phyloP scores from a whole-genome alignment of 2,797 vertebrate species.

The Knipowitschia caucasica region DNA sequence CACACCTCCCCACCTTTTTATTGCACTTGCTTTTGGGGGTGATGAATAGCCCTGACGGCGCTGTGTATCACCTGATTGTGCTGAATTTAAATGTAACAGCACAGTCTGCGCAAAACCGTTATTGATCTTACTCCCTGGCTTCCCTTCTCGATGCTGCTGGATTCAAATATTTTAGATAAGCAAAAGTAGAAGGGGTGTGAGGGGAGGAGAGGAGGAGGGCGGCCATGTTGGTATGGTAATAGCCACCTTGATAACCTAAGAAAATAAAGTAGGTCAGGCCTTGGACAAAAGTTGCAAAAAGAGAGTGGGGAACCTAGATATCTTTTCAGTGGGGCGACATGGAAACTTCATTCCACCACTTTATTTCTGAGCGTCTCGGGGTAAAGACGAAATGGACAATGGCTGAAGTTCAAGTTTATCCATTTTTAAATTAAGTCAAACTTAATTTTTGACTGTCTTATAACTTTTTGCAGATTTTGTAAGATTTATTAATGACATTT shows the following conservation, averaged over 20 bases:
- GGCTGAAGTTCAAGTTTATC: too few species aligned
- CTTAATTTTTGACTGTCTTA: too few species aligned
- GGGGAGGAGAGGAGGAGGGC: background rate
- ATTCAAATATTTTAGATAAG: constrained; percentile 51
- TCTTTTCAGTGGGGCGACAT: background rate
- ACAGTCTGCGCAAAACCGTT: constrained; percentile 50
- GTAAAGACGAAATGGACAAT: too few species aligned
- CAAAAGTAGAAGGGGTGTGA: background rate
- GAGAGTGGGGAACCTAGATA: constrained; percentile 6
- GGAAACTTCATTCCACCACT: background rate
- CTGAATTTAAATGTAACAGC: constrained; percentile 68
- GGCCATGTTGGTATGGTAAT: constrained; percentile 35
- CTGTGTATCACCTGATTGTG: constrained; percentile 63
- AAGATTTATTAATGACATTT: too few species aligned
- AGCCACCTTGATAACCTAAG: constrained; percentile 18
- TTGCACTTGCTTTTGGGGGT: constrained; percentile 53
- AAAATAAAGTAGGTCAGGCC: constrained; percentile 47
- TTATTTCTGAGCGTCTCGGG: too few species aligned
- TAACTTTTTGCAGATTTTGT: too few species aligned
- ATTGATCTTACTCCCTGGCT: constrained; percentile 52
- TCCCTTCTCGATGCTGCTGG: constrained; percentile 21
- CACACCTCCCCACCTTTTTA: too few species aligned
- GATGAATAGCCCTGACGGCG: constrained; percentile 65
- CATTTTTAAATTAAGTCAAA: too few species aligned
- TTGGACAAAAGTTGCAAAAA: constrained; percentile 23